Base-by-base conservation (phyloP, 2,888 invertebrate species). In the Tinea pellionella region DNA sequence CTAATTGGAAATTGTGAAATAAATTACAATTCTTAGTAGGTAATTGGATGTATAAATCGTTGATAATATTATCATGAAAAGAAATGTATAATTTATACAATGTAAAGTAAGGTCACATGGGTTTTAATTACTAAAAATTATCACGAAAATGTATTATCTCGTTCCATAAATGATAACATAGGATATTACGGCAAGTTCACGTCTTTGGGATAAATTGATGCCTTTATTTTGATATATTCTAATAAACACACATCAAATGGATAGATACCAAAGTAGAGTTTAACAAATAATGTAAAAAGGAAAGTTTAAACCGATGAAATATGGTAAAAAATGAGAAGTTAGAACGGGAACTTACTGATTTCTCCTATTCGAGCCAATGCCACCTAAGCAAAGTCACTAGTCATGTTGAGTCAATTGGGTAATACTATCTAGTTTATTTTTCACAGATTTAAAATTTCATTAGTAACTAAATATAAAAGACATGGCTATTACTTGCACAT, bases 291-390 rank as follows among this genome's bases (percentile, higher is more conserved):
- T 9, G 3, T n/a, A 24, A 24, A 24, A 53, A 19, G 11, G 53
- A 53, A 53, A 53, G 24, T 53, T 19, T 53, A 57, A 57, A 32
- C 2, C 7, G 32, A 11, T 57, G 32, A 57, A 57, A 57, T 57
- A 57, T 57, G 57, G 57, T 30, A 57, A 32, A 57, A 15, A 32
- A 6, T 19, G 18, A 29, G 24, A 55, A 13, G 32, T 15, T 57
- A 15, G n/a, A 30, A 57, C n/a, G 13, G 30, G 32, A 29, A 32
- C 57, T 57, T 57, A 57, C 57, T 2, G 18, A 53, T 53, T 24
- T 53, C 24, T 53, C 16, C n/a, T 16, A 53, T 11, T 47, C 9
- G 15, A 24, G n/a, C 6, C 24, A 24, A 53, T 24, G 53, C 24
- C 53, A 53, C 19, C 53, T 53, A 53, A 9, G 53, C 24, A 19